Evolutionary conservation across 2,888 invertebrate genomes (phyloP).

Genomic region (Aleiodes alternator): DNA sequence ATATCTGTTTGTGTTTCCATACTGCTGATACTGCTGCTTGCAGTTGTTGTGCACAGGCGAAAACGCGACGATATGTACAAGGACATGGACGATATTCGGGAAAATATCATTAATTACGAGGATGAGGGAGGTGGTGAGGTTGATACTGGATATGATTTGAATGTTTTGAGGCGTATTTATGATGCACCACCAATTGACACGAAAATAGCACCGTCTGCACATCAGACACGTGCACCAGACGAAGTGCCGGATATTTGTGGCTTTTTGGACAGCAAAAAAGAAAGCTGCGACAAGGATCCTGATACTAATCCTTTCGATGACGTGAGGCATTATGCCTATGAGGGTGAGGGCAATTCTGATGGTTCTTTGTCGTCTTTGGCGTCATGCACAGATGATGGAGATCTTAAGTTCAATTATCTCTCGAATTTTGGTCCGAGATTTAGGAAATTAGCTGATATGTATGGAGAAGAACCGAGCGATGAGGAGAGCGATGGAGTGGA

Average conservation of each 20-base stretch:
- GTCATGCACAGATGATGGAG: constrained; percentile 94
- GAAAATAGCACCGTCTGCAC: constrained; percentile 72
- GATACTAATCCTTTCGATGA: constrained; percentile 96
- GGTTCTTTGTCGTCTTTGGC: constrained; percentile 95
- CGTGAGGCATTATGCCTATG: constrained; percentile 97
- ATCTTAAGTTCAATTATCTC: constrained; percentile 94
- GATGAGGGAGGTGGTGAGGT: constrained; percentile 99
- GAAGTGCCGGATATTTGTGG: constrained; percentile 91
- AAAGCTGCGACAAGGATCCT: constrained; percentile 92
- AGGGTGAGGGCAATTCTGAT: constrained; percentile 94
- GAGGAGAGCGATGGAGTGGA: constrained; percentile 87
- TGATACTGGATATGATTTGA: constrained; percentile 94
- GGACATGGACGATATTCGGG: constrained; percentile 96
- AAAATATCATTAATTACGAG: constrained; percentile 98
- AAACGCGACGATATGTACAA: constrained; percentile 92
- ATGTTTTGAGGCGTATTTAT: constrained; percentile 84
- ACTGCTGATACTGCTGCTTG: constrained; percentile 88
- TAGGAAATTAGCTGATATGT: constrained; percentile 95
- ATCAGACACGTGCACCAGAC: constrained; percentile 77
- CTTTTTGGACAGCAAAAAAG: constrained; percentile 93
- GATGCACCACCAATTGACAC: constrained; percentile 78
- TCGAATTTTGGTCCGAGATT: constrained; percentile 97
- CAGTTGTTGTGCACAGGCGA: constrained; percentile 92
- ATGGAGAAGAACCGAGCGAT: constrained; percentile 91
- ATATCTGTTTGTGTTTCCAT: constrained; percentile 92